A percentile compares a stretch with the other conserved stretches of the same genome.
Conservation (phyloP, 2,113 vertebrate genomes). For the Corythaixoides concolor region DNA sequence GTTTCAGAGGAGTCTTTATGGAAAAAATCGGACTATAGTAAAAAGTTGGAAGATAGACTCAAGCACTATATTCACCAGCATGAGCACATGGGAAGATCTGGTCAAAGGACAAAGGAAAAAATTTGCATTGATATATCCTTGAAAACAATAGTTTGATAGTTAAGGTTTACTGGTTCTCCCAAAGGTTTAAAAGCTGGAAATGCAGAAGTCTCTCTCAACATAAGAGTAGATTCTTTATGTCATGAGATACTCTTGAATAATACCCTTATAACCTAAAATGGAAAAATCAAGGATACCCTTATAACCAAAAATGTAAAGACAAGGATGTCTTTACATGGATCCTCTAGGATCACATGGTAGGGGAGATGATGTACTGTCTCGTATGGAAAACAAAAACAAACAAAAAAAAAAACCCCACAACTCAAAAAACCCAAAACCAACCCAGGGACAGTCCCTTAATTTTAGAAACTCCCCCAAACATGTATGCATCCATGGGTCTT, state of each 20-base stretch:
- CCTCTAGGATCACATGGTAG: neutral
- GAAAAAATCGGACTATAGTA: neutral
- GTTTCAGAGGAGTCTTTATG: neutral
- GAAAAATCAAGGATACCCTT: neutral
- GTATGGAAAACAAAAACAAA: neutral
- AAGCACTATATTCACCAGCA: neutral
- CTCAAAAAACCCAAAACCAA: fast-evolving
- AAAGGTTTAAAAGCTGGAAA: neutral
- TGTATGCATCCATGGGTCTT: neutral
- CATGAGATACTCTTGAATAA: neutral
- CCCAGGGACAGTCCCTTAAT: neutral
- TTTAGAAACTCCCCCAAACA: neutral
- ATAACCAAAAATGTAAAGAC: neutral
- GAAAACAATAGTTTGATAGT: neutral
- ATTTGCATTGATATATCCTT: neutral
- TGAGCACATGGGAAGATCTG: neutral
- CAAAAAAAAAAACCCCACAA: neutral
- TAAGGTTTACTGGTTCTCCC: neutral
- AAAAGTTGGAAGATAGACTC: neutral
- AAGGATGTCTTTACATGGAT: neutral
- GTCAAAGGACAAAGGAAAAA: neutral
- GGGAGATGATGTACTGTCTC: neutral
- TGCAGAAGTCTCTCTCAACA: neutral
- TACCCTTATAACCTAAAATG: neutral
- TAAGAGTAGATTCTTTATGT: neutral